These are phyloP conservation scores for Psettodes erumei DNA, from an alignment of 2,113 vertebrate genomes.

Conservation along the genomic window DNA sequence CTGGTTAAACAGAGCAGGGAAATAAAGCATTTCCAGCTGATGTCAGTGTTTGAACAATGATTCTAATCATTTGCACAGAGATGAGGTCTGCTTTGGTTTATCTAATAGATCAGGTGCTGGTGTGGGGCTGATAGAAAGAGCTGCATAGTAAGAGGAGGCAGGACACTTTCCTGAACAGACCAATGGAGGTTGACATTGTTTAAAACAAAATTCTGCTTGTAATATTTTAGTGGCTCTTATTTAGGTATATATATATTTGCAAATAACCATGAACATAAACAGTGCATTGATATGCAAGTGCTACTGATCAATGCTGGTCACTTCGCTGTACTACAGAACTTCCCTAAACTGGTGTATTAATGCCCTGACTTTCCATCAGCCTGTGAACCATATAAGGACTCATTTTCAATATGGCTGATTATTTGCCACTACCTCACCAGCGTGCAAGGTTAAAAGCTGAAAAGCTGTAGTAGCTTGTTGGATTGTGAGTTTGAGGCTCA, in stretches of 20 bases:
- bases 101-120: conserved; percentile 59
- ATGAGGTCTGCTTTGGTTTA: conserved; percentile 68
- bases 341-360: neutral
- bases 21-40: conserved; percentile 78
- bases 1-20: conserved; percentile 72
- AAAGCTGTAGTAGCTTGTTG: neutral
- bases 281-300: neutral
- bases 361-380: neutral
- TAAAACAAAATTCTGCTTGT: neutral
- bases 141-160: conserved; percentile 21
- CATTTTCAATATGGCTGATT: neutral
- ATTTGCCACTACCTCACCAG: neutral
- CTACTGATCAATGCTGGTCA: neutral
- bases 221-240: neutral
- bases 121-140: conserved; percentile 42
- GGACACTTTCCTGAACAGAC: conserved; percentile 19
- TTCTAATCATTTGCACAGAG: conserved; percentile 79
- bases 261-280: neutral
- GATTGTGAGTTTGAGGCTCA: neutral
- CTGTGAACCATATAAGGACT: neutral
- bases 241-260: too few relatives aligned
- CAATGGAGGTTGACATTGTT: neutral
- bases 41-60: conserved; percentile 82
- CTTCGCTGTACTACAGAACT: neutral
- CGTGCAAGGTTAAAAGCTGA: neutral